These are phyloP conservation scores for Diphyllodes magnificus DNA, from an alignment of 2,113 vertebrate genomes.

Conservation along the genomic window DNA sequence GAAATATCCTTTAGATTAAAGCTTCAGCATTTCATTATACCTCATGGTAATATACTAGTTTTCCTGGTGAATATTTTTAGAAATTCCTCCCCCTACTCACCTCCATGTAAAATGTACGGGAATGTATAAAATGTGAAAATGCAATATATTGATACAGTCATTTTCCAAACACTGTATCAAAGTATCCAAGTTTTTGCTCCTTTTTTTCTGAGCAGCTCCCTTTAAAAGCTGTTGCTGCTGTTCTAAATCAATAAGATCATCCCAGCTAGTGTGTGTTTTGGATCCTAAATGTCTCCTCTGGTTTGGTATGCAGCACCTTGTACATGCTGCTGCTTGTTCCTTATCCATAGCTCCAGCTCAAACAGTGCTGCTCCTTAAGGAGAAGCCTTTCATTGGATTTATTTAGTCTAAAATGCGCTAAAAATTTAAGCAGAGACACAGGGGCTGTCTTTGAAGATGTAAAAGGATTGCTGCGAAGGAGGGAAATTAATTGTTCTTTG, in stretches of 20 bases:
- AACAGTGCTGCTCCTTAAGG: background rate
- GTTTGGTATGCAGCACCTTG: background rate
- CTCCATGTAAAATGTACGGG: background rate
- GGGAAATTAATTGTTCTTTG: background rate
- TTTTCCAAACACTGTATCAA: background rate
- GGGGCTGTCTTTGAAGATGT: background rate
- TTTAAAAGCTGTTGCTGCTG: background rate
- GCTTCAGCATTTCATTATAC: background rate
- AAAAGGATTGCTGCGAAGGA: background rate
- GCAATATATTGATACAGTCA: background rate
- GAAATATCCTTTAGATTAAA: background rate
- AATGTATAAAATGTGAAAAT: background rate
- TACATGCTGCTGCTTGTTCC: background rate
- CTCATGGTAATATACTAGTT: background rate
- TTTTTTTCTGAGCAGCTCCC: background rate
- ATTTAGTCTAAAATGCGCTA: background rate
- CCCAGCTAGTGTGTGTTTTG: background rate
- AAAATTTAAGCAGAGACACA: background rate
- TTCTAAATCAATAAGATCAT: slow-evolving; percentile 18
- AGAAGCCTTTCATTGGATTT: background rate
- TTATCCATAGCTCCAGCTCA: background rate
- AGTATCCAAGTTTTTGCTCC: background rate
- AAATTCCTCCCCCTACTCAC: accelerated
- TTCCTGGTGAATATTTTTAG: background rate
- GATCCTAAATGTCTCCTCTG: background rate